Evolutionary conservation across 2,797 vertebrate genomes (phyloP).

Genomic region (Halcyon badia): DNA sequence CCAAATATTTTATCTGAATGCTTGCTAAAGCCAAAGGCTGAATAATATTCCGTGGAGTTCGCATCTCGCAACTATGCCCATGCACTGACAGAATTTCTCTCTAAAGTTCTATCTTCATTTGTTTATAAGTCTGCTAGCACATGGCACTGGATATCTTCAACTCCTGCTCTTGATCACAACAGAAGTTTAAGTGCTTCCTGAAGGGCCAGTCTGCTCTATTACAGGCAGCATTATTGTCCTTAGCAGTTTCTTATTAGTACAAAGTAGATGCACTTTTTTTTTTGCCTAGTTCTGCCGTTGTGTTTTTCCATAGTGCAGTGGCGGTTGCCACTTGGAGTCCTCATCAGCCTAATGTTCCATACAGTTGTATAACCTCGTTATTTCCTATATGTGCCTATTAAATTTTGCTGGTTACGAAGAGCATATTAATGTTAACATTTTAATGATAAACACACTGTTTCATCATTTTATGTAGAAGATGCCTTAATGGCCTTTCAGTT

Average conservation of each 20-base stretch:
- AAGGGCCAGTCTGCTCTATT: not conserved
- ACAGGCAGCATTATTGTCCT: not conserved
- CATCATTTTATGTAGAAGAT: not conserved
- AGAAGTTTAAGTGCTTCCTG: constrained; percentile 3
- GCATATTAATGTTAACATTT: not conserved
- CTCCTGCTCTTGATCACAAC: not conserved
- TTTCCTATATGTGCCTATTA: not conserved
- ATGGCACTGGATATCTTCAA: constrained; percentile 17
- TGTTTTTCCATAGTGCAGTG: not conserved
- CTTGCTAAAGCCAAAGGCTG: not conserved
- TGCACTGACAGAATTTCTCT: not conserved
- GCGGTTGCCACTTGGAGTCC: not conserved
- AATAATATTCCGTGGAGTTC: not conserved
- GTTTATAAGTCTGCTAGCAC: not conserved
- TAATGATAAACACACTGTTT: constrained; percentile 22
- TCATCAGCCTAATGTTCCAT: constrained; percentile 29
- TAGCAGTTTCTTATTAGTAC: not conserved
- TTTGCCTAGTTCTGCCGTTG: not conserved
- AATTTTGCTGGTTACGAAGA: constrained; percentile 1
- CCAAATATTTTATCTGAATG: not conserved
- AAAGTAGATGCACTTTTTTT: not conserved
- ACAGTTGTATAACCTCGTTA: not conserved
- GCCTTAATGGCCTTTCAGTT: not conserved
- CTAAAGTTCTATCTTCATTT: constrained; percentile 3
- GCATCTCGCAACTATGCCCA: not conserved